phyloP scores from a whole-genome alignment of 2,888 invertebrate genomes.

The Dryomyza anilis region DNA sequence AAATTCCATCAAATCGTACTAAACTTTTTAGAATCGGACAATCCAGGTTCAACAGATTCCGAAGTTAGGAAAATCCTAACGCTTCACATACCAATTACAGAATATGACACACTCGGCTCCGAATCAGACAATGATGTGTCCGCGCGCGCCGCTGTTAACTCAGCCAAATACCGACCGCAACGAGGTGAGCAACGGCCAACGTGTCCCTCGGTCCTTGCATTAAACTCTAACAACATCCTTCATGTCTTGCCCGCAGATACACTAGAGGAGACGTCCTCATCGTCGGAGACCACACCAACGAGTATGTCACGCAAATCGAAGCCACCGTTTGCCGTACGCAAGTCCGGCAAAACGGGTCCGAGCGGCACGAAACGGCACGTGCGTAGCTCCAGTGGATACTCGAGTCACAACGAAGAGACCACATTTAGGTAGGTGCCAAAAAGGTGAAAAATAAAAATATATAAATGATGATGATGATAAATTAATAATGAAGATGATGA shows the following conservation, averaged over 20 bases:
- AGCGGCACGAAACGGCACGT: slow-evolving; percentile 71
- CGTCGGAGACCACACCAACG: slow-evolving; percentile 77
- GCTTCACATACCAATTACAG: slow-evolving; percentile 91
- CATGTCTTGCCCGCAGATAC: slow-evolving; percentile 63
- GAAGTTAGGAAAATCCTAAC: slow-evolving; percentile 93
- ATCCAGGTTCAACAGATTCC: slow-evolving; percentile 93
- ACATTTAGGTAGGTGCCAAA: slow-evolving; percentile 73
- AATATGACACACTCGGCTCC: slow-evolving; percentile 84
- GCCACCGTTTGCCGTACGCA: slow-evolving; percentile 73
- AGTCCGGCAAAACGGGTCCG: slow-evolving; percentile 66
- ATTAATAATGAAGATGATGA: neutral
- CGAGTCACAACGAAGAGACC: slow-evolving; percentile 84
- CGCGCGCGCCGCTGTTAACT: slow-evolving; percentile 67
- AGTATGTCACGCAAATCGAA: slow-evolving; percentile 73
- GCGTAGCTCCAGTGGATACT: slow-evolving; percentile 79
- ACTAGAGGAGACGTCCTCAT: slow-evolving; percentile 78
- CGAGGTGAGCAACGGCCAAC: slow-evolving; percentile 47
- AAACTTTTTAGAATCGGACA: slow-evolving; percentile 81
- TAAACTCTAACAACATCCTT: neutral
- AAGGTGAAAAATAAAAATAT: slow-evolving; percentile 10
- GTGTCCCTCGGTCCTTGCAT: neutral
- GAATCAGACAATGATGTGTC: slow-evolving; percentile 81
- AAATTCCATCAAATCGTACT: slow-evolving; percentile 61
- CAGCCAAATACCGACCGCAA: slow-evolving; percentile 61
- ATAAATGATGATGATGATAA: no score